phyloP scores from a whole-genome alignment of 2,888 invertebrate species.

The Philonicus albiceps region DNA sequence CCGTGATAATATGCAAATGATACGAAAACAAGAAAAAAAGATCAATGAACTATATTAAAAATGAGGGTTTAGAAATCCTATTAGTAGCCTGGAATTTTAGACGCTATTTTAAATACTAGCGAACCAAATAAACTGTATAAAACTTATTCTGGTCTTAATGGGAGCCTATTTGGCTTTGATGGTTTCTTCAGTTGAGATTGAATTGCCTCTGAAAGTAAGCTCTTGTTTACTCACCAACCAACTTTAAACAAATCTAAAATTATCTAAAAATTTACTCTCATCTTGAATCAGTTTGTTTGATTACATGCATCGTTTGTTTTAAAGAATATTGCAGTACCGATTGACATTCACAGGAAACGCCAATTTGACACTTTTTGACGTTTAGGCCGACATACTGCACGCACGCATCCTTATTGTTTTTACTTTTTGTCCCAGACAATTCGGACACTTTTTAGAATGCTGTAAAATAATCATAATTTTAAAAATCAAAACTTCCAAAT shows the following conservation, averaged over 20 bases:
- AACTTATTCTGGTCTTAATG: background rate
- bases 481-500: background rate
- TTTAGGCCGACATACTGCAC: conserved; percentile 33
- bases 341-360: conserved; percentile 24
- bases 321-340: background rate
- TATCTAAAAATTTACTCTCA: background rate
- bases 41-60: background rate
- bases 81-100: background rate
- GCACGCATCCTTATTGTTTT: conserved; percentile 34
- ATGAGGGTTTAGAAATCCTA: background rate
- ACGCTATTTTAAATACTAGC: background rate
- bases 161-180: background rate
- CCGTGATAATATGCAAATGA: background rate
- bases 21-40: background rate
- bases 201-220: background rate
- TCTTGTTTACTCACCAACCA: background rate
- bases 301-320: background rate
- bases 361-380: conserved; percentile 35
- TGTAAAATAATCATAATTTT: background rate
- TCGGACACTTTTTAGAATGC: background rate
- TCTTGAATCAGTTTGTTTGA: background rate
- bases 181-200: background rate
- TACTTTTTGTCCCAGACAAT: conserved; percentile 2
- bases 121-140: background rate
- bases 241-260: background rate